A percentile compares a stretch with the other conserved stretches of the same genome.
These are phyloP conservation scores for Drosophila micromelanica DNA, from an alignment of 1,140 invertebrate genomes.

Conservation along the genomic window DNA sequence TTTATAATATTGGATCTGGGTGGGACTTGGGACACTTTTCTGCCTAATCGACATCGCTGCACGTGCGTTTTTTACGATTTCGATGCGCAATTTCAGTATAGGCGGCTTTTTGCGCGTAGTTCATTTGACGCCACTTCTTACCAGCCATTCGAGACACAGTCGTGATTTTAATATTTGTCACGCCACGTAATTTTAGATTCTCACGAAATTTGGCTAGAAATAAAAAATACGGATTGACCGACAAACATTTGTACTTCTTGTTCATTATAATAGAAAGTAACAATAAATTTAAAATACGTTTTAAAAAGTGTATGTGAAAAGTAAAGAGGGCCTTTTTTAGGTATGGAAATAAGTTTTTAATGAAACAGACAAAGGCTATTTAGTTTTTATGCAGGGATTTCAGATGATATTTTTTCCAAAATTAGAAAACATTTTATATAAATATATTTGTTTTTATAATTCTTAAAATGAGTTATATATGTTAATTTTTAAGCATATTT, in stretches of 20 bases:
- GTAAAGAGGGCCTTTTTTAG: too few species aligned
- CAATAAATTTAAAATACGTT: neutral
- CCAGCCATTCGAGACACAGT: conserved; percentile 23
- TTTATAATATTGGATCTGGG: neutral
- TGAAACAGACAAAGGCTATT: too few species aligned
- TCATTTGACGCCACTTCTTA: conserved; percentile 55
- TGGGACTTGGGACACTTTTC: neutral
- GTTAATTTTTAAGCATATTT: too few species aligned
- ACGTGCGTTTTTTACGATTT: conserved; percentile 11
- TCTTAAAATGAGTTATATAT: too few species aligned
- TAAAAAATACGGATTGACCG: conserved; percentile 41
- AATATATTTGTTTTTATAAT: too few species aligned
- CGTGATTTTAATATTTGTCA: conserved; percentile 22
- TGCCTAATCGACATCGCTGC: neutral
- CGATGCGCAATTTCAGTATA: conserved; percentile 27
- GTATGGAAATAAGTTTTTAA: too few species aligned
- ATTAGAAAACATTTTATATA: too few species aligned
- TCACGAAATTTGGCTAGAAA: conserved; percentile 45
- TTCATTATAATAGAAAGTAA: neutral
- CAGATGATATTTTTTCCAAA: too few species aligned
- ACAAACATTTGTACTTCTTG: neutral
- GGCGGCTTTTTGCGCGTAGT: conserved; percentile 19
- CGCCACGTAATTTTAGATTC: conserved; percentile 16
- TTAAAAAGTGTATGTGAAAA: neutral
- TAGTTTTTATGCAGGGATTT: too few species aligned